Evolutionary conservation across 2,888 invertebrate genomes (phyloP).

Genomic region (Tolmerus cingulatus): DNA sequence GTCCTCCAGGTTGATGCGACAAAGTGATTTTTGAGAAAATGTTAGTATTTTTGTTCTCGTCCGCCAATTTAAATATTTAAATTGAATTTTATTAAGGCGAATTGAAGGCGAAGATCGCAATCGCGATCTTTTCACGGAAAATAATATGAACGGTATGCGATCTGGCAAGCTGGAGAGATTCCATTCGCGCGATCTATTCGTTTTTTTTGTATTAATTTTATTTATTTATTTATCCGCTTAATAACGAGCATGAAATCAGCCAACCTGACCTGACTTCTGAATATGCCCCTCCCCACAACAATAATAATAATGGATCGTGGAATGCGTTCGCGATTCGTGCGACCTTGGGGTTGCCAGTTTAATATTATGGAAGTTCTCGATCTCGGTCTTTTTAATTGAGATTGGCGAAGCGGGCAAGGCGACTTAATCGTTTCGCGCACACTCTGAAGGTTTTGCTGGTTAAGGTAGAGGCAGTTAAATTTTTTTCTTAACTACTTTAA

Average conservation of each 20-base stretch:
- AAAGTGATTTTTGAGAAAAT: conserved; percentile 12
- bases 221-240: conserved; percentile 12
- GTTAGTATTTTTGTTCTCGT: background rate
- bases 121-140: background rate
- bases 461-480: background rate
- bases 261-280: background rate
- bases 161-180: conserved; percentile 29
- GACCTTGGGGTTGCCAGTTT: conserved; percentile 44
- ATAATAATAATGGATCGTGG: background rate
- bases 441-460: background rate
- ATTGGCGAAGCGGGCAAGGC: background rate
- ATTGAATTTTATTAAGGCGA: conserved; percentile 28
- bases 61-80: conserved; percentile 1
- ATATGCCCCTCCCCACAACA: background rate
- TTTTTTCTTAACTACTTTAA: background rate
- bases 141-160: background rate
- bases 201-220: background rate
- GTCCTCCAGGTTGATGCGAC: conserved; percentile 23
- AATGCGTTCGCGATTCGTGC: conserved; percentile 17
- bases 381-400: background rate
- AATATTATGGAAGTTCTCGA: background rate
- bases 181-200: background rate
- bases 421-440: background rate
- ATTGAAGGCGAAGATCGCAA: background rate
- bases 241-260: conserved; percentile 28